These are phyloP conservation scores for Apogon hyalosoma DNA, from an alignment of 2,797 vertebrate species.

Conservation along the genomic window DNA sequence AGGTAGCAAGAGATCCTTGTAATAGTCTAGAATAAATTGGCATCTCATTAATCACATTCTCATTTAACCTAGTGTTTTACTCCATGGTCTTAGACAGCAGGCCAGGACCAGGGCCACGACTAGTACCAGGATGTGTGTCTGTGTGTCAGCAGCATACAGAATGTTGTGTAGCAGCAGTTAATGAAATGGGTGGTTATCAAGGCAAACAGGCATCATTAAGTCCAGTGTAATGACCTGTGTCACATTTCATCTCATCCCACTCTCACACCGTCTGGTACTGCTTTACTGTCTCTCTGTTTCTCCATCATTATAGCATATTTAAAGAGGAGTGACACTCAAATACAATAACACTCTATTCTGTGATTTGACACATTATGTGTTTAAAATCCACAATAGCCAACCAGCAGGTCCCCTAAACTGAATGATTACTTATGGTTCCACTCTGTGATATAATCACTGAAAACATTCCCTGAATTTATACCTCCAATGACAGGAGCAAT, in stretches of 20 bases:
- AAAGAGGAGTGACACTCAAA: no score
- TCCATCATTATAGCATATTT: no score
- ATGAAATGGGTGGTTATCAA: slow-evolving; percentile 75
- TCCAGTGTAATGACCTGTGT: slow-evolving; percentile 73
- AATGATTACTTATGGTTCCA: no score
- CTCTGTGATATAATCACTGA: no score
- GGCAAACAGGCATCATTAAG: slow-evolving; percentile 72
- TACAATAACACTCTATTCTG: no score
- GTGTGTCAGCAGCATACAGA: slow-evolving; percentile 36
- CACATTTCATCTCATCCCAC: slow-evolving; percentile 51
- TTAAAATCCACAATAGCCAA: no score
- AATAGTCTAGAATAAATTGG: slow-evolving; percentile 67
- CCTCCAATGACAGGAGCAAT: no score
- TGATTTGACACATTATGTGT: no score
- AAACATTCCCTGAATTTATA: no score
- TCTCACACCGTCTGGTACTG: slow-evolving; percentile 2
- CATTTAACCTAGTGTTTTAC: slow-evolving; percentile 61
- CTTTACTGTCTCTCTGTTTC: no score
- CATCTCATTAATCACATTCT: slow-evolving; percentile 69
- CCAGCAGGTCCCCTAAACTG: no score
- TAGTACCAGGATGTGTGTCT: neutral
- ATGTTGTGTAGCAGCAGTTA: slow-evolving; percentile 54
- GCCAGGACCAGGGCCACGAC: neutral
- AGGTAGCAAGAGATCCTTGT: slow-evolving; percentile 43
- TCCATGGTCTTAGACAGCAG: slow-evolving; percentile 47